Percentiles rank a stretch among this genome's conserved stretches.
These are phyloP conservation scores for Cinclus cinclus DNA, from an alignment of 2,113 vertebrate genomes.

Conservation along the genomic window DNA sequence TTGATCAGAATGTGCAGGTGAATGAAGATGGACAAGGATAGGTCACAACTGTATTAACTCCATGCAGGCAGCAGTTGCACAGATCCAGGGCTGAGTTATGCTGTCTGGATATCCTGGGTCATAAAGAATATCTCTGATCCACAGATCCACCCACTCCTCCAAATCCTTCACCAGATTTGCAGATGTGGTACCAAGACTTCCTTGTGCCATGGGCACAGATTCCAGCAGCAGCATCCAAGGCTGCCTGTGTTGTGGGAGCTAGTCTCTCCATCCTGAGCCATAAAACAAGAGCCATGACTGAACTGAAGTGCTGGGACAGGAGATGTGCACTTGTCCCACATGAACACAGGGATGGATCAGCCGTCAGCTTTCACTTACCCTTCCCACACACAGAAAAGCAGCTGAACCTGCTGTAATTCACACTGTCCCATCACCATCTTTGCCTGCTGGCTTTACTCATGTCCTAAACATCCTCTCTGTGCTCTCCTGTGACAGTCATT, in stretches of 20 bases:
- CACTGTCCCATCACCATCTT: not conserved
- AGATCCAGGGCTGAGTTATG: not conserved
- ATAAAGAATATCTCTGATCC: not conserved
- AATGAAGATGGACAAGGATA: conserved; percentile 48
- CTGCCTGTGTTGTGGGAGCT: not conserved
- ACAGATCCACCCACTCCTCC: not conserved
- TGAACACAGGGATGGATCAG: not conserved
- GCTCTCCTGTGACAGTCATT: not conserved
- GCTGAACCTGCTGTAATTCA: not conserved
- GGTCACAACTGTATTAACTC: conserved; percentile 48
- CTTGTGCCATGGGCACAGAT: not conserved
- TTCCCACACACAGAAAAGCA: not conserved
- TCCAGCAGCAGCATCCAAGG: not conserved
- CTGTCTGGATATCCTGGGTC: not conserved
- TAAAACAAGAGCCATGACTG: not conserved
- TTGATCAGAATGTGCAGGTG: conserved; percentile 37
- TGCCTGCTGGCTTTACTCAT: not conserved
- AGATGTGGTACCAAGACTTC: not conserved
- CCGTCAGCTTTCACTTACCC: not conserved
- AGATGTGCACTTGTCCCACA: not conserved
- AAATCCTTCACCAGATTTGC: not conserved
- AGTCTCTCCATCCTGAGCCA: not conserved
- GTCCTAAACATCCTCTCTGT: not conserved
- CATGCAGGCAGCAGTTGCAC: not conserved
- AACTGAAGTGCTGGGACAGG: not conserved